Base-by-base conservation (phyloP, 2,797 vertebrate species). In the Scolopax rusticola region DNA sequence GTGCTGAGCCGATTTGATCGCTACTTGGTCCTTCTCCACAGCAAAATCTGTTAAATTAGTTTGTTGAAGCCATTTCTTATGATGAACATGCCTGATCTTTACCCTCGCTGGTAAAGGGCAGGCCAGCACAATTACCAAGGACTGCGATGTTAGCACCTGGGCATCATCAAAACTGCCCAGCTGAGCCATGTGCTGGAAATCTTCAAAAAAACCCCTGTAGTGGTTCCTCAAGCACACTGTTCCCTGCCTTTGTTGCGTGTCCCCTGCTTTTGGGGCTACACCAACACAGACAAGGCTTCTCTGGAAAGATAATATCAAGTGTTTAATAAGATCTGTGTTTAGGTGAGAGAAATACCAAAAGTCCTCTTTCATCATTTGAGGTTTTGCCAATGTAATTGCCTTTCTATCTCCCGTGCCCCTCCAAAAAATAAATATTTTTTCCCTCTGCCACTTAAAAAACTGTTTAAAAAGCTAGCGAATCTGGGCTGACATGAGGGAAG, bases 281-380 rank as follows among this genome's bases (percentile, higher is more conserved):
- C 57, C 4, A 9, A 85, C 0, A 0, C 30, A 86, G 38, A 80
- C 79, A 65, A 89, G 60, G 15, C 68, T 91, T 92, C 63, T 87
- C 78, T 89, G 47, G 20, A 41, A 75, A 83, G 75, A 83, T 63
- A 86, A 48, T 5, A 79, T 27, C 8, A 87, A 80, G 40, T 41
- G 51, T 87, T 95, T 69, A 75, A 81, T 60, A 95, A 95, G 86
- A 76, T 40, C 61, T 83, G 70, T n/a, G 76, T 65, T 85, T 38
- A 91, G 90, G 56, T 68, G 65, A 93, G 65, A 83, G 85, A 95
- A 90, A 93, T 89, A 90, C 54, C 57, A 74, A 74, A 94, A 83
- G 84, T 65, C 73, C 73, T 83, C 76, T 94, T 95, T 94, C 87
- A 4, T 87, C 88, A 97, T 90, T 59, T 93, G 95, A 95, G 75